These are phyloP conservation scores for Takifugu flavidus DNA, from an alignment of 2,113 vertebrate species.

Conservation along the genomic window DNA sequence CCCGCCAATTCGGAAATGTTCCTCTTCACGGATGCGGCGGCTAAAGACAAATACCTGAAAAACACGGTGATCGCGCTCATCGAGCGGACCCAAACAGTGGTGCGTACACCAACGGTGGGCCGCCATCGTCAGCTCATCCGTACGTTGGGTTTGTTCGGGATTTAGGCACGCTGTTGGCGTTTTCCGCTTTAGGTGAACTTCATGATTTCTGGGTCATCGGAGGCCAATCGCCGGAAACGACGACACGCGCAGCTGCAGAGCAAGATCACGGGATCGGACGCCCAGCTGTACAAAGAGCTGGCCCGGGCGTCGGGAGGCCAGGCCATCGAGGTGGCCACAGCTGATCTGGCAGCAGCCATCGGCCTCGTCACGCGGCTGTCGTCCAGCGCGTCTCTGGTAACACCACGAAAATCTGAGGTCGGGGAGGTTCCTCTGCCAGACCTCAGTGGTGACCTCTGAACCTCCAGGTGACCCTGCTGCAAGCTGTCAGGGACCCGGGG, in stretches of 20 bases:
- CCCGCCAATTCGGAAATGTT: slow-evolving; percentile 65
- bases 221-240: slow-evolving; percentile 18
- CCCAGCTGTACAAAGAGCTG: slow-evolving; percentile 60
- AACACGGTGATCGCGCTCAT: slow-evolving; percentile 57
- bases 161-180: neutral
- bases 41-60: slow-evolving; percentile 54
- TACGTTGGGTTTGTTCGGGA: too few relatives aligned
- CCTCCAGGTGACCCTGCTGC: slow-evolving; percentile 61
- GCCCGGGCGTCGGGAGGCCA: slow-evolving; percentile 63
- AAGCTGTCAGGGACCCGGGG: slow-evolving; percentile 45
- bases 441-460: neutral
- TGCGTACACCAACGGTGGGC: slow-evolving; percentile 7
- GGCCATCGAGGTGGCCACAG: slow-evolving; percentile 47
- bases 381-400: slow-evolving; percentile 53
- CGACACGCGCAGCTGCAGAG: neutral
- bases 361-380: slow-evolving; percentile 41
- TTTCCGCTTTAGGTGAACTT: slow-evolving; percentile 60
- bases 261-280: neutral
- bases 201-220: slow-evolving; percentile 39
- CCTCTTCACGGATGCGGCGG: slow-evolving; percentile 64
- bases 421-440: neutral
- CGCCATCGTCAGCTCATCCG: too few relatives aligned
- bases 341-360: slow-evolving; percentile 31
- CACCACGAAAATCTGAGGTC: neutral
- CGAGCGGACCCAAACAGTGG: slow-evolving; percentile 53